Evolutionary conservation across 2,888 invertebrate species (phyloP).

Genomic region (Lacanobia oleracea): DNA sequence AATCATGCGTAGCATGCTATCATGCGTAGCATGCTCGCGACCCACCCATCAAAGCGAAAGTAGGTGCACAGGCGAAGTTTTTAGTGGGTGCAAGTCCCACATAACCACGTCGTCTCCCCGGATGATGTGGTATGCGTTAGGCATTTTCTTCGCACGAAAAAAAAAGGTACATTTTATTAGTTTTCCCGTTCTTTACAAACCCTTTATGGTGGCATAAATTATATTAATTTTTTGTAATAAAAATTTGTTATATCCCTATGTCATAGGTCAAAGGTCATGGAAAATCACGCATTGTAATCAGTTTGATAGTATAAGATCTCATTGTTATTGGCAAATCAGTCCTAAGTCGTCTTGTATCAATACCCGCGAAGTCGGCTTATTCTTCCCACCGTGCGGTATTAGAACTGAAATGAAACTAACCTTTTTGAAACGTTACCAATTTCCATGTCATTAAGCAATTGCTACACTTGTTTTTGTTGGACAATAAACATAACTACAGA

Average conservation of each 20-base stretch:
- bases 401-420: conserved; percentile 1
- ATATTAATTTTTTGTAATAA: background rate
- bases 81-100: too few relatives aligned
- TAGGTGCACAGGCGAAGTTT: too few relatives aligned
- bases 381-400: background rate
- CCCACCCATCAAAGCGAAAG: too few relatives aligned
- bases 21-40: too few relatives aligned
- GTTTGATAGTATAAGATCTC: background rate
- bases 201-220: background rate
- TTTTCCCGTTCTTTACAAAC: background rate
- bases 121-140: too few relatives aligned
- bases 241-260: background rate
- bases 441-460: conserved; percentile 18
- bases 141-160: too few relatives aligned
- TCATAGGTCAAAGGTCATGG: background rate
- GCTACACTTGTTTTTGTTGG: conserved; percentile 24
- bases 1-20: too few relatives aligned
- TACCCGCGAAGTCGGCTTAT: background rate
- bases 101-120: too few relatives aligned
- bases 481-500: conserved; percentile 22
- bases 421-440: background rate
- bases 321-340: background rate
- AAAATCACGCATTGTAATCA: background rate
- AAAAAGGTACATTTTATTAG: background rate
- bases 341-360: background rate